phyloP scores from a whole-genome alignment of 1,140 invertebrate species.

The Brachionus paranguensis region DNA sequence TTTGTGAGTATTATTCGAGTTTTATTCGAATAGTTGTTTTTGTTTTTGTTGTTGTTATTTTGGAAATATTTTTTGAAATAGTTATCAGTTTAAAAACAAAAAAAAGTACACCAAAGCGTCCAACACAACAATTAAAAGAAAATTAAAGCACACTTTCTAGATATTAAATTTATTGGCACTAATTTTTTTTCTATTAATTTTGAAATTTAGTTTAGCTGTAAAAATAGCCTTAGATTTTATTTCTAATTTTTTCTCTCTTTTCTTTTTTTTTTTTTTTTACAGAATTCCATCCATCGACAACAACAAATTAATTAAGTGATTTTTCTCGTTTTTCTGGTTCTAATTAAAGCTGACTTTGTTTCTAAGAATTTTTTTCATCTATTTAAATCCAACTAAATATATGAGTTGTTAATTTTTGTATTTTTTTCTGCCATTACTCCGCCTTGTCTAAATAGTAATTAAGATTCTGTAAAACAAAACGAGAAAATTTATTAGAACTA shows the following conservation, averaged over 20 bases:
- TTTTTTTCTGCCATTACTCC: neutral
- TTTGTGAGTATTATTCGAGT: neutral
- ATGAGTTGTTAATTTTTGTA: neutral
- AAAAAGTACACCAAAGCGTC: neutral
- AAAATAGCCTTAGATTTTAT: neutral
- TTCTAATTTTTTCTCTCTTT: too few species aligned
- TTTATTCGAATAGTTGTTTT: neutral
- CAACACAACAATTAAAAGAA: neutral
- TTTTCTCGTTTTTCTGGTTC: neutral
- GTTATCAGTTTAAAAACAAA: neutral
- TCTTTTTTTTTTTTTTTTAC: neutral
- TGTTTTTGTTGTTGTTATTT: neutral
- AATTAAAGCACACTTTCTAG: neutral
- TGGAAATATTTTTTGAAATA: neutral
- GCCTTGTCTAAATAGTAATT: neutral
- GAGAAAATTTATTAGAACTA: neutral
- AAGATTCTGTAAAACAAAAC: neutral
- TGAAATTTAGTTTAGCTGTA: neutral
- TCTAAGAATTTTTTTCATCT: neutral
- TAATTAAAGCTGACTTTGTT: neutral
- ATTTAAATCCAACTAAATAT: neutral
- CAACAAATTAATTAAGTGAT: neutral
- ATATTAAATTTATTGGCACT: neutral
- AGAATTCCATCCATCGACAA: neutral
- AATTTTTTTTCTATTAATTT: neutral